These are phyloP conservation scores for Saccopteryx leptura DNA, from an alignment of 2,113 vertebrate genomes.

Conservation along the genomic window DNA sequence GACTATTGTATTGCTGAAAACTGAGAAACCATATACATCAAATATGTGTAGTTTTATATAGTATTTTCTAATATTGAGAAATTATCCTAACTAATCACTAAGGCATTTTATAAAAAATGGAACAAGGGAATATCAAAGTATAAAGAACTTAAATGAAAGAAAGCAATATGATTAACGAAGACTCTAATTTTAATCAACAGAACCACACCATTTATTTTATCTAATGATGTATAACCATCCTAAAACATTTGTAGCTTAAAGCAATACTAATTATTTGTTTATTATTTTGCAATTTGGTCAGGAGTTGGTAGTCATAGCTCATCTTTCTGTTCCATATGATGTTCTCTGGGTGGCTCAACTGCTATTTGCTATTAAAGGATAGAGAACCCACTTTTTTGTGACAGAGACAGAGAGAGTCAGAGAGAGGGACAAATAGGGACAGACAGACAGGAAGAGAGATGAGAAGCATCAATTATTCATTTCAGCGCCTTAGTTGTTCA, in stretches of 20 bases:
- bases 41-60: not conserved
- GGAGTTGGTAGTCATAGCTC: not conserved
- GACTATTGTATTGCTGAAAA: not conserved
- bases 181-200: not conserved
- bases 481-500: too few relatives aligned
- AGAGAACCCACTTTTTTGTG: not conserved
- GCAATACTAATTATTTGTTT: not conserved
- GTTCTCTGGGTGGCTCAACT: not conserved
- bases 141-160: conserved; percentile 8
- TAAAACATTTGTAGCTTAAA: not conserved
- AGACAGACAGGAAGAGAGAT: too few relatives aligned
- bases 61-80: conserved; percentile 37
- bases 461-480: too few relatives aligned
- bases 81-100: not conserved
- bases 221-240: not conserved
- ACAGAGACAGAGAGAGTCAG: too few relatives aligned
- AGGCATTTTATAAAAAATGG: not conserved
- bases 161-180: not conserved
- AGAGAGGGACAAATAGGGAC: too few relatives aligned
- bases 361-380: not conserved
- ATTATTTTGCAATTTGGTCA: not conserved
- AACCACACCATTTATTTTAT: not conserved
- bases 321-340: not conserved
- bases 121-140: not conserved
- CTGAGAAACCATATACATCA: not conserved